A percentile compares a stretch with the other conserved stretches of the same genome.
These are phyloP conservation scores for Solenopsis fugax DNA, from an alignment of 1,140 invertebrate genomes.

Conservation along the genomic window DNA sequence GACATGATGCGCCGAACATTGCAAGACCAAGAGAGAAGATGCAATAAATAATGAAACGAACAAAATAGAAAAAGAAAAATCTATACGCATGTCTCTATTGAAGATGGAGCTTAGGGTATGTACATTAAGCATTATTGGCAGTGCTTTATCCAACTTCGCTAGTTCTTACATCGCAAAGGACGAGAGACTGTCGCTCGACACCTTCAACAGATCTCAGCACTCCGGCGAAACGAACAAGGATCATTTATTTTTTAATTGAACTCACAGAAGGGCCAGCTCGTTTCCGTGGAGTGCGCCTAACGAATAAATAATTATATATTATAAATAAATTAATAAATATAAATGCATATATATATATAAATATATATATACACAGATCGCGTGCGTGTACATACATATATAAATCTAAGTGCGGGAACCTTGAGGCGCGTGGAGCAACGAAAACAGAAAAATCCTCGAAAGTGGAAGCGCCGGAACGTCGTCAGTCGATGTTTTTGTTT, in stretches of 20 bases:
- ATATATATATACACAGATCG: conserved; percentile 39
- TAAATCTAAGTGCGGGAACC: conserved; percentile 67
- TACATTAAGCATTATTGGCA: conserved; percentile 9
- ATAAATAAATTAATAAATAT: conserved; percentile 60
- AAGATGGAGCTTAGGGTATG: background rate
- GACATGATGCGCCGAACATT: conserved; percentile 43
- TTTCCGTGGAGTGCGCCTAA: conserved; percentile 74
- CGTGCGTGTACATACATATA: conserved; percentile 36
- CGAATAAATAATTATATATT: conserved; percentile 62
- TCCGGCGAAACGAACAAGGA: conserved; percentile 75
- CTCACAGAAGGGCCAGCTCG: conserved; percentile 71
- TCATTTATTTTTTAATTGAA: conserved; percentile 77
- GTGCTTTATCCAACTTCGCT: conserved; percentile 66
- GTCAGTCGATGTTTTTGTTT: conserved; percentile 68
- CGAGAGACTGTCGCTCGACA: conserved; percentile 59
- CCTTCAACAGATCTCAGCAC: conserved; percentile 73
- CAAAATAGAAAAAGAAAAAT: conserved; percentile 24
- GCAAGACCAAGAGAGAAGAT: conserved; percentile 29
- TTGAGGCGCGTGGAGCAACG: conserved; percentile 57
- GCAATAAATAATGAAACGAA: conserved; percentile 44
- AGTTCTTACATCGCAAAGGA: conserved; percentile 66
- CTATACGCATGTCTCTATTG: conserved; percentile 8
- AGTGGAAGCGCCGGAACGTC: conserved; percentile 64
- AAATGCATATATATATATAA: conserved; percentile 47
- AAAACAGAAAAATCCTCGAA: conserved; percentile 54